Evolutionary conservation across 2,888 invertebrate genomes (phyloP).

Genomic region (Rhopalosiphum nymphaeae): DNA sequence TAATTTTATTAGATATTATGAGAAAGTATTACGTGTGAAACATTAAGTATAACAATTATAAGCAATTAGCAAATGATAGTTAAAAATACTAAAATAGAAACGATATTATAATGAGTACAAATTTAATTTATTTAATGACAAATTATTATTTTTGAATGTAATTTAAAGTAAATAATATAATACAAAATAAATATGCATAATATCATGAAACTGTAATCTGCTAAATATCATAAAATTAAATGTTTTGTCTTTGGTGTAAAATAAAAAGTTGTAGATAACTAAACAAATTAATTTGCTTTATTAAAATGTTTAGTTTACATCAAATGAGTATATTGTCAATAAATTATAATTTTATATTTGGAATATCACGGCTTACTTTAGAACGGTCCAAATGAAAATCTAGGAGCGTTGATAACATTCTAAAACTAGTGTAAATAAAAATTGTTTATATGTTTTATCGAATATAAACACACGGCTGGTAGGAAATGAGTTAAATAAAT

Average conservation of each 20-base stretch:
- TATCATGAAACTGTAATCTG: neutral
- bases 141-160: neutral
- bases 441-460: slow-evolving; percentile 13
- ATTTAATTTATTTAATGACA: neutral
- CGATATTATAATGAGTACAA: neutral
- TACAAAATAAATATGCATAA: neutral
- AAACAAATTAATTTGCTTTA: neutral
- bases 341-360: neutral
- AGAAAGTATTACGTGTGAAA: neutral
- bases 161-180: neutral
- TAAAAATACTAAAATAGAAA: neutral
- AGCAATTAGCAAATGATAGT: neutral
- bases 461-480: neutral
- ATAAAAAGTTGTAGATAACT: neutral
- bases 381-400: neutral
- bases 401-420: neutral
- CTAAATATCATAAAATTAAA: neutral
- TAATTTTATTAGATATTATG: neutral
- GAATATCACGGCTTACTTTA: neutral
- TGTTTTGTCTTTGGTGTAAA: neutral
- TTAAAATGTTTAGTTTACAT: neutral
- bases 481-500: slow-evolving; percentile 6
- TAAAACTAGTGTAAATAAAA: neutral
- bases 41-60: neutral
- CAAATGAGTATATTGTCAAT: no score